Evolutionary conservation across 2,113 vertebrate species (phyloP), one percentile per base, ranked within the genome.

Genomic region (Butorides virescens): DNA sequence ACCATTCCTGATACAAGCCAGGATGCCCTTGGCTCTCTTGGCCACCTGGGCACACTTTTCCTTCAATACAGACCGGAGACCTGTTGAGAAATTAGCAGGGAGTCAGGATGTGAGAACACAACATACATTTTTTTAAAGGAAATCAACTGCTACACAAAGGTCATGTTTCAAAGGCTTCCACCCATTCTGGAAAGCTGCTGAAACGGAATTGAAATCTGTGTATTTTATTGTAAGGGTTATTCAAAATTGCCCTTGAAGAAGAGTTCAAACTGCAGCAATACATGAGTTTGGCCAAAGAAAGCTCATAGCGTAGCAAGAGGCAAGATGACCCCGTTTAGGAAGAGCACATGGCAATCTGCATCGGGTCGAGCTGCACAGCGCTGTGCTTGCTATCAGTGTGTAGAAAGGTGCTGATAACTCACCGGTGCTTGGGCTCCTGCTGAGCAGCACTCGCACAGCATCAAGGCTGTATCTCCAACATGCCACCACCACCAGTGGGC

Each of bases 1-100:
- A 11, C 11, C 15, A 39, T 2, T 1, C 1, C 59, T 29, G 21
- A 36, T 1, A 18, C 34, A 42, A 29, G 10, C 23, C 56, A n/a
- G 34, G 23, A 22, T 21, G n/a, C 8, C 19, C 3, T 4, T 50
- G 29, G 71, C 29, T 21, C 17, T 26, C 37, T 71, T 65, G n/a
- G 37, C 34, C 61, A 68, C 63, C 50, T 21, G 34, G 34, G n/a
- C 50, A 76, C 25, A 32, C 56, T 58, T n/a, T 2, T 56, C 32
- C 36, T 70, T 37, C 29, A 25, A 20, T 18, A 32, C 0, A 9
- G 9, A 50, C 21, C 11, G 6, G 10, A 36, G 7, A 18, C 2
- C n/a, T 59, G 1, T 10, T 42, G 29, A 83, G 62, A 88, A 74
- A 59, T 15, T 7, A 79, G 65, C 47, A 74, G 32, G 32, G 30